phyloP scores from a whole-genome alignment of 2,888 invertebrate genomes.

The Drosophila kuntzei region DNA sequence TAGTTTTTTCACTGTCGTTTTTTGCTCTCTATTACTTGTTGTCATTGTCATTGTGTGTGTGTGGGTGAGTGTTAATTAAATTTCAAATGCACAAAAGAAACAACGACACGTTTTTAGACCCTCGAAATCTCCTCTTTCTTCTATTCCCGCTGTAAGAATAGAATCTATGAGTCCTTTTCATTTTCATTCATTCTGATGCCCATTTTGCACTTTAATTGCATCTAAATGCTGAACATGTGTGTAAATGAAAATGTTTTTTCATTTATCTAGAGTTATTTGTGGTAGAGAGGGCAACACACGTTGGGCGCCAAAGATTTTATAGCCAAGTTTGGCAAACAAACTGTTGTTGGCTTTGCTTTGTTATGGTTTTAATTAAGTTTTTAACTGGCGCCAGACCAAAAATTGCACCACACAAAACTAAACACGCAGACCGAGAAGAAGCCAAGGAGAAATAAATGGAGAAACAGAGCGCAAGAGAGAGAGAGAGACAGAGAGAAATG shows the following conservation, averaged over 20 bases:
- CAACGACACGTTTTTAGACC: constrained; percentile 53
- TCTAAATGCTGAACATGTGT: constrained; percentile 62
- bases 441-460: neutral
- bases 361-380: constrained; percentile 80
- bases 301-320: constrained; percentile 52
- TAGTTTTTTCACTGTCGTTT: constrained; percentile 64
- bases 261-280: constrained; percentile 10
- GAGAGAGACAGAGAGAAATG: neutral
- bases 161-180: constrained; percentile 23
- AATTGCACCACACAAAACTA: constrained; percentile 53
- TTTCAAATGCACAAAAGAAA: constrained; percentile 74
- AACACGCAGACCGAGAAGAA: neutral
- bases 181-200: constrained; percentile 34
- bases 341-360: constrained; percentile 68
- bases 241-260: constrained; percentile 67
- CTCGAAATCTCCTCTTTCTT: neutral
- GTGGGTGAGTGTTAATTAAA: constrained; percentile 72
- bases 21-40: constrained; percentile 39
- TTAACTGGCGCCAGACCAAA: constrained; percentile 74
- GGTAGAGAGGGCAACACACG: constrained; percentile 12
- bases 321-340: constrained; percentile 61
- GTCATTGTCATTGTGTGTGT: constrained; percentile 19
- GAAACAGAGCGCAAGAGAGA: neutral
- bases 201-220: constrained; percentile 71
- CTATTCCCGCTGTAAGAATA: neutral